These are phyloP conservation scores for Tapirus indicus DNA, from an alignment of 2,797 vertebrate species.

Conservation along the genomic window DNA sequence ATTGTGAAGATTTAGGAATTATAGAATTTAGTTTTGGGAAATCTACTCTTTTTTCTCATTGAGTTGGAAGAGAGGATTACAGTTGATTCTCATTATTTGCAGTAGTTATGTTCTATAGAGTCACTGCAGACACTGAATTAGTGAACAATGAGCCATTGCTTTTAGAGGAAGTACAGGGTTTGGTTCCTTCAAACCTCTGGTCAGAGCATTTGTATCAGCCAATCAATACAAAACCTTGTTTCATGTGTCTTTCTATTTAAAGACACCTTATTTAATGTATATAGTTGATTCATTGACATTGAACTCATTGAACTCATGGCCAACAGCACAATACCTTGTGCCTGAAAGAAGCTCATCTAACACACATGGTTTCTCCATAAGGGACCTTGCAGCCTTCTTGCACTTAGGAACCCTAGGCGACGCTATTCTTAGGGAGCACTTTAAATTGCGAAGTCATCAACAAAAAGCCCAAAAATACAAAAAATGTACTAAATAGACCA, in stretches of 20 bases:
- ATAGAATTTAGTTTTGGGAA: not conserved
- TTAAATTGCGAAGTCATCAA: not conserved
- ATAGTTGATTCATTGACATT: not conserved
- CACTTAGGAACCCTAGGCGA: not conserved
- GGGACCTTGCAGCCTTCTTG: not conserved
- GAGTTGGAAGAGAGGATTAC: not conserved
- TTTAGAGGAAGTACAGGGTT: not conserved
- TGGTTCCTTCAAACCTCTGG: not conserved
- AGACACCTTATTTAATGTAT: not conserved
- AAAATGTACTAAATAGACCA: not conserved
- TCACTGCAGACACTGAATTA: not conserved
- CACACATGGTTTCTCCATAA: not conserved
- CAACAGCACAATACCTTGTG: not conserved
- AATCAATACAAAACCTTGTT: not conserved
- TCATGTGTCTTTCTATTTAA: not conserved
- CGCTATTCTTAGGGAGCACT: not conserved
- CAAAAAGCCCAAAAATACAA: not conserved
- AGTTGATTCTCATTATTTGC: not conserved
- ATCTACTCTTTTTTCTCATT: not conserved
- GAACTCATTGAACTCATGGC: not conserved
- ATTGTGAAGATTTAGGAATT: constrained; percentile 13
- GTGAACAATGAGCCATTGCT: not conserved
- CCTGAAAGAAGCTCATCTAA: not conserved
- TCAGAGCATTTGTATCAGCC: not conserved
- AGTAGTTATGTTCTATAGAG: not conserved